Evolutionary conservation across 2,888 invertebrate species (phyloP).

Genomic region (Drosophila formosana): DNA sequence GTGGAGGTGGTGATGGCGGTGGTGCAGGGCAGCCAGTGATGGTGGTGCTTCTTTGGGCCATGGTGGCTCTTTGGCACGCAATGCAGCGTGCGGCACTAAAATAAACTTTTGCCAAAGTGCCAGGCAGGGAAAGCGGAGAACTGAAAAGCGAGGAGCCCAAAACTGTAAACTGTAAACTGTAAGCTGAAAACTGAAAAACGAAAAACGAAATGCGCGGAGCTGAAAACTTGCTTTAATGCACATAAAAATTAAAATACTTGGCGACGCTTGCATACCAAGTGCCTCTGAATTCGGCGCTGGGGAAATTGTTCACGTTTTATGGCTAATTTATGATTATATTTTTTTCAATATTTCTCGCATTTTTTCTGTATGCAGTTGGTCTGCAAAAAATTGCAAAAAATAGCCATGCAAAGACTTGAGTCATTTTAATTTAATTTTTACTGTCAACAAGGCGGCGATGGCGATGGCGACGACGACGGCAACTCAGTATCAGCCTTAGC

Average conservation of each 20-base stretch:
- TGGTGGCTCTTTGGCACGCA: constrained; percentile 66
- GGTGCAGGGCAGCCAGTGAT: constrained; percentile 4
- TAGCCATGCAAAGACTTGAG: constrained; percentile 24
- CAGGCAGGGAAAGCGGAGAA: constrained; percentile 28
- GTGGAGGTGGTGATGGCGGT: not conserved
- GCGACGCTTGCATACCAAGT: constrained; percentile 65
- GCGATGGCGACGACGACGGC: not conserved
- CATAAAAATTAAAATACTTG: constrained; percentile 76
- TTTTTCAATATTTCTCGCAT: constrained; percentile 23
- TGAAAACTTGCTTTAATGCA: constrained; percentile 62
- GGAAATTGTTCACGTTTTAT: constrained; percentile 57
- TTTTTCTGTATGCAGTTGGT: not conserved
- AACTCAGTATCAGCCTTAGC: constrained; percentile 2
- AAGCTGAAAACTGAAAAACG: constrained; percentile 18
- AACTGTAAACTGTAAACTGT: constrained; percentile 22
- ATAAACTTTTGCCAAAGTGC: constrained; percentile 66
- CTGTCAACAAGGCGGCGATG: constrained; percentile 38
- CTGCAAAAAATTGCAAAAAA: constrained; percentile 16
- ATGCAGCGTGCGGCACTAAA: constrained; percentile 64
- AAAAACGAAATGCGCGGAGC: constrained; percentile 30
- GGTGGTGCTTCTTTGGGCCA: constrained; percentile 20
- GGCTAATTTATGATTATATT: constrained; percentile 70
- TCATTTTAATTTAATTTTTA: constrained; percentile 55
- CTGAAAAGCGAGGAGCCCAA: constrained; percentile 22
- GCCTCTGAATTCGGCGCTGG: not conserved